These are phyloP conservation scores for Acanthococcus lagerstroemiae DNA, from an alignment of 2,888 invertebrate species.

Conservation along the genomic window DNA sequence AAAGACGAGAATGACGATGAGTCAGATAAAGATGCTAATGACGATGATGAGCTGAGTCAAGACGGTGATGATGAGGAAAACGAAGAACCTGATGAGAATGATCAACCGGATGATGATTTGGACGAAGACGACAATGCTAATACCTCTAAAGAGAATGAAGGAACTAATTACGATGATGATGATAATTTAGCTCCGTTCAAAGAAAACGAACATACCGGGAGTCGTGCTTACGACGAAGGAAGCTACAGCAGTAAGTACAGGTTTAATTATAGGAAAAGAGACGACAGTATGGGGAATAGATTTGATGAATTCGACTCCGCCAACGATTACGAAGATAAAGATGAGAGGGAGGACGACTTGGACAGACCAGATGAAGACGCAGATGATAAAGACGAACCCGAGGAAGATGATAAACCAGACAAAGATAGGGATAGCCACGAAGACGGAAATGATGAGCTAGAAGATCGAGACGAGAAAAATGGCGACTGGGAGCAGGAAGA, in stretches of 20 bases:
- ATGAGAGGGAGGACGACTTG: not conserved
- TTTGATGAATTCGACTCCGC: no score
- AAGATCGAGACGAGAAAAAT: not conserved
- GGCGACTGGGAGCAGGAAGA: not conserved
- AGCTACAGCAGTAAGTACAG: no score
- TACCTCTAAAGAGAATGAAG: no score
- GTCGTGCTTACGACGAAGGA: no score
- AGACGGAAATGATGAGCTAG: not conserved
- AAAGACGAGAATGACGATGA: conserved; percentile 37
- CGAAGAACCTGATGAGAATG: conserved; percentile 27
- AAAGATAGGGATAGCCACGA: not conserved
- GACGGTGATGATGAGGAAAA: conserved; percentile 26
- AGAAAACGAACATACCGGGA: no score
- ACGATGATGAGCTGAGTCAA: conserved; percentile 40
- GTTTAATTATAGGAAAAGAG: no score
- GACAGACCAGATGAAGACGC: not conserved
- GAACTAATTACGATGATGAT: no score
- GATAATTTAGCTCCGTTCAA: no score
- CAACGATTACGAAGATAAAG: conserved; percentile 37
- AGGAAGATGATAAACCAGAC: not conserved
- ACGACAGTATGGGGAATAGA: no score
- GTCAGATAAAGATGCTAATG: conserved; percentile 34
- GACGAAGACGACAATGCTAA: not conserved
- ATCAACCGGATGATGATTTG: not conserved
- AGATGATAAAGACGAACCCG: not conserved